A percentile compares a stretch with the other conserved stretches of the same genome.
Conservation (phyloP, 2,888 invertebrate genomes). For the Acrobasis suavella region DNA sequence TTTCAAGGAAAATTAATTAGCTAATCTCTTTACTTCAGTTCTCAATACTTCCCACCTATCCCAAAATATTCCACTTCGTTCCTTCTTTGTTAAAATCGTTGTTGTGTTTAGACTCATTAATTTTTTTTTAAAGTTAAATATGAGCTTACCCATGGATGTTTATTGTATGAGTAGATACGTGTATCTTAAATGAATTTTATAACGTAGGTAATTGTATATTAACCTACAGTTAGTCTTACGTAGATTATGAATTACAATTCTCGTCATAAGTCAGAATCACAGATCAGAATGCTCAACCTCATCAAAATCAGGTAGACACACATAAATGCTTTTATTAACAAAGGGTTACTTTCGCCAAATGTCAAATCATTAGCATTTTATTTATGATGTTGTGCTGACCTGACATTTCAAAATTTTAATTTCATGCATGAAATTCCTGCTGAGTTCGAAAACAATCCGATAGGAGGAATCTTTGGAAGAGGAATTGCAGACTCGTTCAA, state of each 20-base stretch:
- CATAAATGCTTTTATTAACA: conserved; percentile 1
- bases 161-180: too few relatives aligned
- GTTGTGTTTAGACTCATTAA: too few relatives aligned
- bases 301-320: background rate
- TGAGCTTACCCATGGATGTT: too few relatives aligned
- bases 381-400: background rate
- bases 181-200: too few relatives aligned
- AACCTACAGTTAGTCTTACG: too few relatives aligned
- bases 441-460: background rate
- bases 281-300: background rate
- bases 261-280: too few relatives aligned
- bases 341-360: conserved; percentile 2
- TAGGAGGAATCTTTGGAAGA: background rate
- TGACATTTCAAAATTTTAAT: conserved; percentile 3
- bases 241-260: too few relatives aligned
- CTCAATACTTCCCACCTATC: background rate
- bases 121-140: too few relatives aligned
- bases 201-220: too few relatives aligned
- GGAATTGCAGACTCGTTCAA: background rate
- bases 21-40: background rate
- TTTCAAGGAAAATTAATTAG: background rate
- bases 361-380: conserved; percentile 3
- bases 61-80: too few relatives aligned
- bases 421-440: background rate
- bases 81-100: too few relatives aligned